Evolutionary conservation across 2,113 vertebrate genomes (phyloP), one percentile per base, ranked within the genome.

Genomic region (Steatornis caripensis): DNA sequence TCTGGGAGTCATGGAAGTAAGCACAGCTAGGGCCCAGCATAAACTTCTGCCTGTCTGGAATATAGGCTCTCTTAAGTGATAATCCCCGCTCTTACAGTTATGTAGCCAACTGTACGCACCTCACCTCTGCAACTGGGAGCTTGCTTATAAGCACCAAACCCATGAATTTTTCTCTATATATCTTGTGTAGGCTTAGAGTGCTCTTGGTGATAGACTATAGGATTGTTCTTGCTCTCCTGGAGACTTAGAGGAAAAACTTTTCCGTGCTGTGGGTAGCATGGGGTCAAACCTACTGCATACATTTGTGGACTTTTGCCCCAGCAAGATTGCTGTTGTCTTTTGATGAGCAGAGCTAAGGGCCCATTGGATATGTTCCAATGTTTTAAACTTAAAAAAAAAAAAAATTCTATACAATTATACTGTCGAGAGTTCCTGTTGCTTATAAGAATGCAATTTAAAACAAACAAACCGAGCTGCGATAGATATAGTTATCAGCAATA

Each of bases 401-500:
- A 55, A 43, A 27, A 21, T 37, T 69, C 68, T 48, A 11, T 36
- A 49, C 30, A 49, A 66, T 77, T 74, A 15, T 43, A 70, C 54
- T 75, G 46, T 74, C 1, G 20, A 62, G 54, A 55, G 51, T 83
- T 95, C 46, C 89, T 85, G 61, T 72, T 87, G 81, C 79, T 90
- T 84, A 3, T 58, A 89, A 91, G 68, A 93, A 86, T 21, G 36
- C 66, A 34, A 58, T 75, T 65, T 84, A 84, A 95, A 93, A 26
- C 83, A 93, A 96, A 81, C 91, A 60, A 82, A 53, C 16, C 11
- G 22, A 39, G 36, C 48, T 5, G 9, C 12, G n/a, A 41, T 41
- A 84, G 84, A 32, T 61, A 61, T 1, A 71, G 72, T 88, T 96
- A 96, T 89, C 87, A 93, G 81, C 71, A 85, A 75, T 57, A 48